Base-by-base conservation (phyloP, 2,113 vertebrate genomes). In the Phalacrocorax pelagicus region DNA sequence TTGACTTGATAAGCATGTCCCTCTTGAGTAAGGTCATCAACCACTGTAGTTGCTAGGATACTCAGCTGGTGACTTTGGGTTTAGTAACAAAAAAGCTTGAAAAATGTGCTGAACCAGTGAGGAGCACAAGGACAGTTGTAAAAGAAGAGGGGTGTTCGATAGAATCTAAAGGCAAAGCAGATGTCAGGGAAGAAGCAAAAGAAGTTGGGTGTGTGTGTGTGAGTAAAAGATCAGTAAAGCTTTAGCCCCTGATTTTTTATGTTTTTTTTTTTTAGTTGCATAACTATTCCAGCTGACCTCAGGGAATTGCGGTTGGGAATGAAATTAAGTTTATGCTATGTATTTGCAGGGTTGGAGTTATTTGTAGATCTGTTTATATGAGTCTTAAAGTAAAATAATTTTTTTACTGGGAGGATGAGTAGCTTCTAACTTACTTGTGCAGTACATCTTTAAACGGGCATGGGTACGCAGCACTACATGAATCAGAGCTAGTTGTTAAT, bases 31-130 rank as follows among this genome's bases (percentile, higher is more conserved):
- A 96, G 96, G 92, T 88, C 94, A 93, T 95, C 91, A 94, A n/a
- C 58, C 80, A 77, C 92, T 80, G 85, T 73, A 62, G 95, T 97
- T 97, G 97, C 96, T 96, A 94, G 72, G 96, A 96, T 75, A 97
- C 96, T 69, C 0, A 7, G 57, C 74, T 74, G 67, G 34, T 93
- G 86, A 75, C 88, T 86, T 94, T 8, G 77, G 66, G 36, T 96
- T 83, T 91, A 94, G 90, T 72, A 80, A 82, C 89, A 86, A 83
- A 85, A 91, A 88, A 94, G 62, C 82, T 72, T 62, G n/a, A 84
- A 78, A 91, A 97, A 91, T 90, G 95, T 94, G 86, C 88, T 92
- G 94, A 92, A 81, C 65, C 47, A 91, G 67, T 77, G 30, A 62
- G 81, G 82, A 89, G 90, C 30, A 10, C 79, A 74, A 86, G 92